A percentile compares a stretch with the other conserved stretches of the same genome.
Conservation (phyloP, 2,797 vertebrate species). For the Buceros bicornis region DNA sequence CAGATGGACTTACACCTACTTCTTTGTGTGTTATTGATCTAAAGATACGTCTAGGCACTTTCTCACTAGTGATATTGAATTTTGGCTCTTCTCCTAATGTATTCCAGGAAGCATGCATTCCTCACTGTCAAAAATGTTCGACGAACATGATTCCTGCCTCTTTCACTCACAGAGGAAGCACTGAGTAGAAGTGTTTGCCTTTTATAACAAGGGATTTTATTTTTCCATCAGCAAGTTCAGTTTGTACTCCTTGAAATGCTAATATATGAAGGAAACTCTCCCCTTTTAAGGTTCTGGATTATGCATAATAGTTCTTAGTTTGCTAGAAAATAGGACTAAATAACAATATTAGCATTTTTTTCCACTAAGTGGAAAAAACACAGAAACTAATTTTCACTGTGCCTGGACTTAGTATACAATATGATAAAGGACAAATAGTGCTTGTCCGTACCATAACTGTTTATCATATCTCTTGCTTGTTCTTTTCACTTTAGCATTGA, state of each 20-base stretch:
- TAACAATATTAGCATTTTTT: not conserved
- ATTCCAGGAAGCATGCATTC: slow-evolving; percentile 15
- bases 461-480: not conserved
- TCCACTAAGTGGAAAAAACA: not conserved
- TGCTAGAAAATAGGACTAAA: not conserved
- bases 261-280: not conserved
- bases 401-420: not conserved
- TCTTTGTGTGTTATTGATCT: not conserved
- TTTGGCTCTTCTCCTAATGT: slow-evolving; percentile 11
- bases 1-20: not conserved
- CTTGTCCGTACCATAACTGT: not conserved
- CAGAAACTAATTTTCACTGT: not conserved
- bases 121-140: not conserved
- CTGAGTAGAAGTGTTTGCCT: not conserved
- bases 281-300: not conserved
- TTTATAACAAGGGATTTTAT: not conserved
- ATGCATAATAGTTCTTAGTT: not conserved
- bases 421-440: not conserved
- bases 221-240: not conserved
- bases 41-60: slow-evolving; percentile 2
- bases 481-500: not conserved
- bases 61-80: slow-evolving; percentile 14
- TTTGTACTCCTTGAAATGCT: not conserved
- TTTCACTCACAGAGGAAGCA: not conserved
- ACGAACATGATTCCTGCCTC: not conserved